phyloP scores from a whole-genome alignment of 1,140 invertebrate species.

The Papilio aristodemus region DNA sequence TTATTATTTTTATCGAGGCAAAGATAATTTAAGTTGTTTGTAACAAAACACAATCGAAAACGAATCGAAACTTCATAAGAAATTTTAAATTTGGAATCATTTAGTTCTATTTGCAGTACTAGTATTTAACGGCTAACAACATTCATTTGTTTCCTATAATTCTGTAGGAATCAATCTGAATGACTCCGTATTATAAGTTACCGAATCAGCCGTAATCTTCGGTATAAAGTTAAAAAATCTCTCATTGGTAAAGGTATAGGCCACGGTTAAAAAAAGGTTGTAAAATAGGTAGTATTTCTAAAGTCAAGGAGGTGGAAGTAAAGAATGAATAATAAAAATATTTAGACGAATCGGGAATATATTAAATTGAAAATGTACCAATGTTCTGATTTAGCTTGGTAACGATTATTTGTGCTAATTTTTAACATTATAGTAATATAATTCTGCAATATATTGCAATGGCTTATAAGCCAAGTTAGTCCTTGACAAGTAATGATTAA shows the following conservation, averaged over 20 bases:
- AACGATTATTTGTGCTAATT: constrained; percentile 8
- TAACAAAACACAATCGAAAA: too few species aligned
- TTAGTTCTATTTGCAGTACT: too few species aligned
- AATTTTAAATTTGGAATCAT: not conserved
- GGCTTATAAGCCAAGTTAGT: too few species aligned
- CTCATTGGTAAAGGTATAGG: not conserved
- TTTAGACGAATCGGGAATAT: constrained; percentile 54
- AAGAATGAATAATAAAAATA: constrained; percentile 50
- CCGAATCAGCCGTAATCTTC: too few species aligned
- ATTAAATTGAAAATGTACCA: constrained; percentile 55
- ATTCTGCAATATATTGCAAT: too few species aligned
- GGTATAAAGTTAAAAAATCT: not conserved
- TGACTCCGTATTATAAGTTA: too few species aligned
- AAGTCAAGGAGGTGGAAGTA: constrained; percentile 38
- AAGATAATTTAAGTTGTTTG: too few species aligned
- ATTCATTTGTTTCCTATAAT: too few species aligned
- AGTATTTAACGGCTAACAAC: too few species aligned
- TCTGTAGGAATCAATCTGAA: too few species aligned
- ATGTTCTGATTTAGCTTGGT: constrained; percentile 41
- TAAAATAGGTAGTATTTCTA: constrained; percentile 26
- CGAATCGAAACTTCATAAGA: too few species aligned
- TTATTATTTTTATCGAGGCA: not conserved
- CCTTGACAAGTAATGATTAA: too few species aligned
- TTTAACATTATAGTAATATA: not conserved
- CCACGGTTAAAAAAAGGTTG: not conserved